Evolutionary conservation across 1,140 invertebrate species (phyloP), one percentile per base, ranked within the genome.

Genomic region (Schlechtendalia chinensis): DNA sequence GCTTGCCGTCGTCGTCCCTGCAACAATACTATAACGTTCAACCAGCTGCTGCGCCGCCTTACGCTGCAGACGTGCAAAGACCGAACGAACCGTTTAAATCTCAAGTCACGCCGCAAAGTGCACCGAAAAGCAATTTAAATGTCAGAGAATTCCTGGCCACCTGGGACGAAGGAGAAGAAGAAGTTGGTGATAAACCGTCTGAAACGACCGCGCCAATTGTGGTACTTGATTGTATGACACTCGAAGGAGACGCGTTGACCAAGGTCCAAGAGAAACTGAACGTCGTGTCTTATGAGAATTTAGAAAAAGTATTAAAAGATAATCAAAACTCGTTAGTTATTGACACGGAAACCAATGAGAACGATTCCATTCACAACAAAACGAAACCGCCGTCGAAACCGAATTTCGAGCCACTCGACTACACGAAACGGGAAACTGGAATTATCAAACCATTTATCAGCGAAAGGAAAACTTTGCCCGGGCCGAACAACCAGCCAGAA

Each of bases 231-330:
- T 82, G 82, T 50, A 79, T 81, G 39, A 54, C 80, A n/a, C 32
- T 82, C 11, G 82, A 81, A 56, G 71, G 45, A 12, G 82, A 82
- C 47, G 82, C 71, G 24, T 79, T 82, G 19, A 81, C 82, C 39
- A 81, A 82, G 50, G 72, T 82, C 19, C 71, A 81, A 71, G 82
- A 82, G 69, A 82, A 82, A 61, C 58, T 82, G 32, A 82, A 81
- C 22, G 81, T 81, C 12, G 61, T 81, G 11, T 61, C 71, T 8
- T 74, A 81, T 32, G 69, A 75, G 53, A 65, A 58, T 50, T 47
- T 79, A 17, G 75, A 79, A 61, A 79, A 79, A 79, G 75, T 79
- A 45, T 39, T 79, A 19, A 79, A 79, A 47, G 75, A 79, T 27
- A 79, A 79, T 79, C 75, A 58, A 79, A 61, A 50, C 19, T 39